Evolutionary conservation across 2,888 invertebrate species (phyloP), one percentile per base, ranked within the genome.

Genomic region (Noctua fimbriata): DNA sequence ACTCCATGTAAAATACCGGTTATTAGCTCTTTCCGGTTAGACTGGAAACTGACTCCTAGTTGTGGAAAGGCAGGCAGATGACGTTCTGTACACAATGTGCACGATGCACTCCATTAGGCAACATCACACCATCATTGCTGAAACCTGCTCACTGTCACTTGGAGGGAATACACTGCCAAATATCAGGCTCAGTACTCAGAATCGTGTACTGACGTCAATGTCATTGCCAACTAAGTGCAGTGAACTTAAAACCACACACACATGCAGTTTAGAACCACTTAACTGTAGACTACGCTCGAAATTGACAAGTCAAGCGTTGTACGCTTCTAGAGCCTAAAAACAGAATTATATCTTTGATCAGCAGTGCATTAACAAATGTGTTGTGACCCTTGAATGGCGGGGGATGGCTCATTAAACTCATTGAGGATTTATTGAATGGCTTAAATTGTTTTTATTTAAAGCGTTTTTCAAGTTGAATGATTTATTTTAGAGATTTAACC

Each of bases 341-440:
- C 55, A 78, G 65, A 52, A 66, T 73, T 63, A 14, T 70, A 32
- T 67, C 78, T 86, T 88, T 88, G 79, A 88, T 88, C 87, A 88
- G 55, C 72, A 44, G 81, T 78, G 88, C 81, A 79, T 86, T 65
- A 73, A 16, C n/a, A 58, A 72, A 4, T 10, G 58, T 69, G 21
- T 21, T 21, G 32, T 69, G 81, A 67, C 76, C 78, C 70, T 76
- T 80, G 58, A 88, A 83, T 77, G 60, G 72, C 36, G n/a, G 32
- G 10, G 24, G 1, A 49, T 47, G 81, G 58, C 58, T 86, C 79
- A 79, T 88, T 84, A 12, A 81, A 67, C 84, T 67, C 21, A 41
- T 69, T 74, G 47, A 67, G 65, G 18, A 28, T 36, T 66, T 72
- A 74, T 5, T 60, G 0, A 66, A 67, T 63, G 72, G 60, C 41